Evolutionary conservation across 2,888 invertebrate genomes (phyloP).

Genomic region (Lacanobia oleracea): DNA sequence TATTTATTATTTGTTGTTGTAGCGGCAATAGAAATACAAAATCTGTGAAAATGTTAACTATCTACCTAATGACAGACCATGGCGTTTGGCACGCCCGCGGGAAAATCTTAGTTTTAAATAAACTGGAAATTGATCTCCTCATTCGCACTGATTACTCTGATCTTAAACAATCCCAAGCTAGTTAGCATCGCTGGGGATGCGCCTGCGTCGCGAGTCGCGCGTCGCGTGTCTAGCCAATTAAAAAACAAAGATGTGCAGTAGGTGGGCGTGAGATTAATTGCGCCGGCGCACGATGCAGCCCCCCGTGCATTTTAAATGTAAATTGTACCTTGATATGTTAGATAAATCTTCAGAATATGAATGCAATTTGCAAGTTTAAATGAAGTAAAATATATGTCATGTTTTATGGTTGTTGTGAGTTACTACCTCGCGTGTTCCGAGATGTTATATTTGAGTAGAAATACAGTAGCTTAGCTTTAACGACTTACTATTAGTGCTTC

Average conservation of each 20-base stretch:
- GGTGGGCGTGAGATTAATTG: slow-evolving; percentile 63
- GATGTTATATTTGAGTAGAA: slow-evolving; percentile 10
- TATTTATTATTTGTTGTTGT: too few species aligned
- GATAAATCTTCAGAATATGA: slow-evolving; percentile 62
- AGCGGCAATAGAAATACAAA: too few species aligned
- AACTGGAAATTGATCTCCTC: background rate
- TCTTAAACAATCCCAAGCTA: slow-evolving; percentile 17
- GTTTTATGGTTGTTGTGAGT: slow-evolving; percentile 47
- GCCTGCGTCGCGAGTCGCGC: slow-evolving; percentile 50
- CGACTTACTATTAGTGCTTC: slow-evolving; percentile 1
- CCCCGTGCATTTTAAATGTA: slow-evolving; percentile 48
- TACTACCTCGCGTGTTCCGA: slow-evolving; percentile 37
- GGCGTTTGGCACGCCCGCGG: too few species aligned
- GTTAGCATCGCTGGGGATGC: slow-evolving; percentile 61
- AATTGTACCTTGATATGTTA: slow-evolving; percentile 51
- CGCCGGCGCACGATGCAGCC: slow-evolving; percentile 53
- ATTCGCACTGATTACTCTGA: slow-evolving; percentile 1
- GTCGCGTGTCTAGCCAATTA: slow-evolving; percentile 60
- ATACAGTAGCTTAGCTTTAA: background rate
- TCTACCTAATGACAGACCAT: too few species aligned
- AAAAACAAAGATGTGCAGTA: slow-evolving; percentile 63
- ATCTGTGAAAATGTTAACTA: too few species aligned
- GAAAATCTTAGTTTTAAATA: background rate
- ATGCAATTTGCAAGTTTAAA: slow-evolving; percentile 60
- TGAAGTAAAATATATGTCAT: slow-evolving; percentile 43